These are phyloP conservation scores for Oriolus oriolus DNA, from an alignment of 2,113 vertebrate species.

Conservation along the genomic window DNA sequence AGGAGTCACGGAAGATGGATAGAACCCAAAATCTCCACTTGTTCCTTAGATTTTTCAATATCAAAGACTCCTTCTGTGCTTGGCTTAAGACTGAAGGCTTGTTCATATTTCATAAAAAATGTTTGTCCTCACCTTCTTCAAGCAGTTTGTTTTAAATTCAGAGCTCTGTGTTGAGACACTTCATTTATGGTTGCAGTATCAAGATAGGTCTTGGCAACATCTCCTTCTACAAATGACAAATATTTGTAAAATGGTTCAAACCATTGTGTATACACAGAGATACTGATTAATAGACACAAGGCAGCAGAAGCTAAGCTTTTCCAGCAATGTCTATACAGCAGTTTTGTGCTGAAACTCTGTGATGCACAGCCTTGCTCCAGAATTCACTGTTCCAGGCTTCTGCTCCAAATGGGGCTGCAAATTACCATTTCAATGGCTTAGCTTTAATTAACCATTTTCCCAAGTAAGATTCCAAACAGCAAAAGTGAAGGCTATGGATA, in stretches of 20 bases:
- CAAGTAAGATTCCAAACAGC: conserved; percentile 17
- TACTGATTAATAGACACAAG: conserved; percentile 23
- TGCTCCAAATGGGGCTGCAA: not conserved
- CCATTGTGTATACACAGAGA: conserved; percentile 5
- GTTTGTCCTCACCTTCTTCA: not conserved
- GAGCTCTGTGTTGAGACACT: not conserved
- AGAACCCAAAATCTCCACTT: not conserved
- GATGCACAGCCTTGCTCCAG: conserved; percentile 2
- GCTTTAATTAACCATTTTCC: conserved; percentile 43
- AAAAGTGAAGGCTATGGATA: not conserved
- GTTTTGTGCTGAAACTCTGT: not conserved
- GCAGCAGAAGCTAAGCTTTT: conserved; percentile 28
- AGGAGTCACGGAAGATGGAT: not conserved
- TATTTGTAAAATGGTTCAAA: conserved; percentile 55
- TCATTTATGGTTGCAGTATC: conserved; percentile 2
- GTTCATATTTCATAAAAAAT: not conserved
- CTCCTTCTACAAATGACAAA: conserved; percentile 36
- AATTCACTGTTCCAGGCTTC: conserved; percentile 10
- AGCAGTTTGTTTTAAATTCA: conserved; percentile 28
- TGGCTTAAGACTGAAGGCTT: not conserved
- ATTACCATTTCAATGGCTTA: conserved; percentile 36
- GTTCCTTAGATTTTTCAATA: not conserved
- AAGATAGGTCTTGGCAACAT: conserved; percentile 23
- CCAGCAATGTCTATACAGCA: not conserved
- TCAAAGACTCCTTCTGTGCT: not conserved